Base-by-base conservation (phyloP, 1,140 invertebrate species). In the Bombus turneri region DNA sequence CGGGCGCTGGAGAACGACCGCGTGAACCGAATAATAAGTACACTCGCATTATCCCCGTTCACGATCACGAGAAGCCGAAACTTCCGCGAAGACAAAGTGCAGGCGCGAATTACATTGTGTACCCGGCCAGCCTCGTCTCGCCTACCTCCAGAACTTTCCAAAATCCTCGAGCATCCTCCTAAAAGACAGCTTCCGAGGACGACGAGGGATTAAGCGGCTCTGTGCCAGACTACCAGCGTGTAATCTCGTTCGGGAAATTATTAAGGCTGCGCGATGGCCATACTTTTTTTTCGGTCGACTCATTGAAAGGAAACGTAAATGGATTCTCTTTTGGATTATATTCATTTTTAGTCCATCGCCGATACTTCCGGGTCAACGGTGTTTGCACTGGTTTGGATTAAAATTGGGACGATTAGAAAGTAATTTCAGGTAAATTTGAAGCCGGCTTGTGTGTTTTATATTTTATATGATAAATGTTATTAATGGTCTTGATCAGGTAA, bases 241-340 rank as follows among this genome's bases (percentile, higher is more conserved):
- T 86, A 85, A 88, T 88, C 87, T 87, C n/a, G 72, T 76, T 75
- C 66, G 59, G 39, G 62, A 88, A 89, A 89, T 88, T 86, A 89
- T 88, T 86, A 88, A 66, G 59, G 28, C 69, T n/a, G 41, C 13
- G 6, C n/a, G 41, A 79, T 78, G 74, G 31, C 0, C 62, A 22
- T 37, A 68, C 31, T 68, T 68, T 83, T 83, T 68, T 78, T 43
- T 39, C 41, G 12, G 2, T 25, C 12, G 22, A 69, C 13, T n/a
- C 72, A 31, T 69, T 31, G 34, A 57, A 84, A 62, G 39, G 37
- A 59, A 64, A 47, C 62, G 71, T 47, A 8, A 37, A 59, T 59
- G 18, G 4, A 53, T 78, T 62, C 59, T 39, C 47, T 4, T 3
- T 39, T 0, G 34, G 3, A 53, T 22, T 53, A 53, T 53, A 1